phyloP scores from a whole-genome alignment of 2,797 vertebrate genomes.

The Lacerta viridis region DNA sequence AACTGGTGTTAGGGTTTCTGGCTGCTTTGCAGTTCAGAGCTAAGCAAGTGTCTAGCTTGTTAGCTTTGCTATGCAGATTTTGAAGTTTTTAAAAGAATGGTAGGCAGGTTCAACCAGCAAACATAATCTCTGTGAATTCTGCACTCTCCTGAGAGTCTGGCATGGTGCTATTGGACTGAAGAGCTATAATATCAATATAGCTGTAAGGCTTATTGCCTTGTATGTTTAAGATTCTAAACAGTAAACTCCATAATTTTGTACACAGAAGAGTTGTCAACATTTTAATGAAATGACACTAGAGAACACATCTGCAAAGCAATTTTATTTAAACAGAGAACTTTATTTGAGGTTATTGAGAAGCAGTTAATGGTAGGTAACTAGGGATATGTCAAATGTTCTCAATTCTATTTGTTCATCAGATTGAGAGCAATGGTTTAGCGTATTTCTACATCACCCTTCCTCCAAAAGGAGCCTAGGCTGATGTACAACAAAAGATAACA shows the following conservation, averaged over 20 bases:
- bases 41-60: background rate
- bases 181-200: background rate
- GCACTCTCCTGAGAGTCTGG: background rate
- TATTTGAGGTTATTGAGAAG: background rate
- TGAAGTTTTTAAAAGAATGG: background rate
- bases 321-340: background rate
- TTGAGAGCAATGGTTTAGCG: background rate
- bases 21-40: rapidly evolving
- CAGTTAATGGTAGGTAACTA: background rate
- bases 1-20: too few species aligned
- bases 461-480: too few species aligned
- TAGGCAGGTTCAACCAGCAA: background rate
- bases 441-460: too few species aligned
- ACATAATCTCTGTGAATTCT: background rate
- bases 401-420: background rate
- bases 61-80: background rate
- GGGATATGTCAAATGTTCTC: background rate
- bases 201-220: background rate
- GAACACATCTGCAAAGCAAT: background rate
- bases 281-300: background rate
- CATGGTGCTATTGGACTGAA: background rate
- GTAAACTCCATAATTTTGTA: background rate
- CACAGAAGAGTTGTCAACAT: background rate
- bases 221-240: background rate
- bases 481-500: too few species aligned